A percentile compares a stretch with the other conserved stretches of the same genome.
Conservation (phyloP, 2,888 invertebrate species). For the Sisyra nigra region DNA sequence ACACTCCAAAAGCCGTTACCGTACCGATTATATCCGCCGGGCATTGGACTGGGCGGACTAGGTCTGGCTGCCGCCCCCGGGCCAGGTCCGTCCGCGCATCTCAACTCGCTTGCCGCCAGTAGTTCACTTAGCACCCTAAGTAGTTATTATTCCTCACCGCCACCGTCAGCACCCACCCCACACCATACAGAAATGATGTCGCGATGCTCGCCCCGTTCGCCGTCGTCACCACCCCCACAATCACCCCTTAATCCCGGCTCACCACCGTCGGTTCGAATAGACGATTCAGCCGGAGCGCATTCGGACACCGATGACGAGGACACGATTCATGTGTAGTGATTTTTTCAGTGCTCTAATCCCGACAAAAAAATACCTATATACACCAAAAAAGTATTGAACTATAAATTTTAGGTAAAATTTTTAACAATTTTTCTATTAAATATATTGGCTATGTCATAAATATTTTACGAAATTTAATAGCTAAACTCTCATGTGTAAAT, state of each 20-base stretch:
- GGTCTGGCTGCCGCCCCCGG: constrained; percentile 33
- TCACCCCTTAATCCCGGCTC: constrained; percentile 44
- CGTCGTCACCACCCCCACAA: constrained; percentile 37
- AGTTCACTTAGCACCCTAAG: constrained; percentile 40
- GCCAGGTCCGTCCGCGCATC: constrained; percentile 50
- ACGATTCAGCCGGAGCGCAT: constrained; percentile 22
- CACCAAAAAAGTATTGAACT: no score
- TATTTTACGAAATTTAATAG: neutral
- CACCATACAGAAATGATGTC: constrained; percentile 28
- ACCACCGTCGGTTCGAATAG: constrained; percentile 33
- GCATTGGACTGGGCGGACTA: constrained; percentile 35
- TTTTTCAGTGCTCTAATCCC: neutral
- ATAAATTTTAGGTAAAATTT: neutral
- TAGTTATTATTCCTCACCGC: constrained; percentile 37
- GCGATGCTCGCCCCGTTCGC: constrained; percentile 26
- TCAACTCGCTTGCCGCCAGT: constrained; percentile 50
- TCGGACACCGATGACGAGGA: constrained; percentile 41
- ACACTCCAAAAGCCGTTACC: constrained; percentile 80
- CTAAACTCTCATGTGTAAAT: neutral
- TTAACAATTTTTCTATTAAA: neutral
- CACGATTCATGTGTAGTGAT: constrained; percentile 39
- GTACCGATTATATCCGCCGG: constrained; percentile 48
- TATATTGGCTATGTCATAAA: neutral
- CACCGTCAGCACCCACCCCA: constrained; percentile 26
- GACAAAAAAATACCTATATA: no score